Base-by-base conservation (phyloP, 1,140 invertebrate species). In the Carposina sasakii region DNA sequence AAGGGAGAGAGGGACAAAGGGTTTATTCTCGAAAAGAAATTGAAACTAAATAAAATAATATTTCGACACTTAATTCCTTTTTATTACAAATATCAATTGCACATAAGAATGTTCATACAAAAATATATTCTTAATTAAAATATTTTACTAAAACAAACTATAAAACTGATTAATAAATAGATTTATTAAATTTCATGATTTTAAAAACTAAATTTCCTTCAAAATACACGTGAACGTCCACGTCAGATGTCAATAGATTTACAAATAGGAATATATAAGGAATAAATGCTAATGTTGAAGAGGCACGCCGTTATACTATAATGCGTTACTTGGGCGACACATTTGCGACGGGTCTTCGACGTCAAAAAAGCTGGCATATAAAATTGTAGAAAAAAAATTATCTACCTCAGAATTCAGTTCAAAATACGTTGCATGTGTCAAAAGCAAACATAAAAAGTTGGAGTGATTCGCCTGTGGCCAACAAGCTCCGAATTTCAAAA, bases 31-130 rank as follows among this genome's bases (percentile, higher is more conserved):
- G n/a, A n/a, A n/a, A n/a, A n/a, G n/a, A n/a, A n/a, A n/a, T n/a
- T n/a, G n/a, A n/a, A n/a, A 63, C 54, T 56, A 49, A 60, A 48
- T 43, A 49, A 59, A 59, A 48, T 53, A 16, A 26, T 10, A 16
- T 33, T 24, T 53, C 67, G 67, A 78, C 71, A 74, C 67, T 74
- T 57, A 75, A 56, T 67, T 76, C 58, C 46, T 64, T 79, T 68
- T 79, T 79, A 82, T 79, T 82, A 81, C 73, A 82, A 82, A 82
- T 76, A 78, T 74, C 68, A 81, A 79, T 81, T 79, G 73, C 76
- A 83, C 79, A 71, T 79, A 81, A 83, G 71, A 78, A 78, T 60
- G 67, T 76, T 70, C 72, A 81, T 83, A 83, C 72, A 83, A 83
- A 83, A 83, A 83, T 83, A 83, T 74, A 76, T 69, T 81, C 70